These are phyloP conservation scores for Psilopogon haemacephalus DNA, from an alignment of 2,113 vertebrate species.

Conservation along the genomic window DNA sequence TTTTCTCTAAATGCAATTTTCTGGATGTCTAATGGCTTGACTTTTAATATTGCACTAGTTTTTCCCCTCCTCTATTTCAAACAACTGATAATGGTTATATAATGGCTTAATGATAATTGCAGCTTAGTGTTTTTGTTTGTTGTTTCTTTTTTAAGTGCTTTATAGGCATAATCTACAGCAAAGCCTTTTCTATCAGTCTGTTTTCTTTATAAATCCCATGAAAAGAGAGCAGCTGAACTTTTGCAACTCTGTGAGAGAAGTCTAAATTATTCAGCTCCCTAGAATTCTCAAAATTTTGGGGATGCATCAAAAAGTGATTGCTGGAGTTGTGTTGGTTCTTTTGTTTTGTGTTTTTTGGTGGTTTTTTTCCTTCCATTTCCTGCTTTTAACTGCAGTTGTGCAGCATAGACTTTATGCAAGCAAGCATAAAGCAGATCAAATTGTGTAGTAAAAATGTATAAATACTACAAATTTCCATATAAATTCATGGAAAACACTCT, in stretches of 20 bases:
- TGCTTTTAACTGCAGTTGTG: background rate
- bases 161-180: background rate
- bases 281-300: background rate
- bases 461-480: background rate
- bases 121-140: conserved; percentile 1
- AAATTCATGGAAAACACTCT: background rate
- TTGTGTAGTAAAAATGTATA: background rate
- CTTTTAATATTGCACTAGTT: background rate
- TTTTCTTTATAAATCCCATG: background rate
- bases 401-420: background rate
- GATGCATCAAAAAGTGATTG: background rate
- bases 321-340: too few species aligned
- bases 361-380: background rate
- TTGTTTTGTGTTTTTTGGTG: too few species aligned
- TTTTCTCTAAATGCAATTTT: background rate
- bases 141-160: background rate
- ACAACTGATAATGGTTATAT: background rate
- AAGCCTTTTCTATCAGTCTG: background rate
- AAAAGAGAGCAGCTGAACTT: background rate
- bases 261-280: background rate
- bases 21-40: background rate
- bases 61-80: background rate
- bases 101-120: conserved; percentile 30
- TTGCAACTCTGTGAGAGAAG: background rate
- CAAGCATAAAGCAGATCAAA: background rate